Evolutionary conservation across 2,888 invertebrate genomes (phyloP), one percentile per base, ranked within the genome.

Genomic region (Sipha maydis): DNA sequence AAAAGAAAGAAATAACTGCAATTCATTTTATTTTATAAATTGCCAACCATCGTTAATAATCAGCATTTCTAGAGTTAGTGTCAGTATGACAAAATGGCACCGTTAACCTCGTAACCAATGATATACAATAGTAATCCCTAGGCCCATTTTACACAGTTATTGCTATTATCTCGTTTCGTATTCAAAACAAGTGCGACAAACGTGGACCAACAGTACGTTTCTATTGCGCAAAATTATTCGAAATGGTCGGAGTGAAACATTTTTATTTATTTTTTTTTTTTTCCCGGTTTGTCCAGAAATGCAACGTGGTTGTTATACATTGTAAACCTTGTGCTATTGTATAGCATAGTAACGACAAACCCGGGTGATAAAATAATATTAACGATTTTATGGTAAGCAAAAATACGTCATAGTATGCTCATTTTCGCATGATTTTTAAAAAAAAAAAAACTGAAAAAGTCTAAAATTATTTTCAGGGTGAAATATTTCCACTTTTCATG

Each of bases 171-270:
- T 84, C 76, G 76, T 84, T 84, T 76, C 41, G 76, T 84, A 84
- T 84, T 84, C 84, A 84, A 84, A 84, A 84, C 76, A 25, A 76
- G 84, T 76, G 61, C 84, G 61, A 67, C 76, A 76, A 75, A 84
- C 84, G 84, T 84, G 84, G 84, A 76, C 84, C 84, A 61, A 73
- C 56, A 76, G 41, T 76, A 76, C 76, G 84, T 76, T 76, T 61
- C 5, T 75, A 41, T 21, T 9, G 41, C 38, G 9, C 25, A 8
- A 67, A 41, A 67, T 76, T 67, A 67, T 84, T 84, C 76, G 61
- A 11, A 76, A 61, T 28, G 38, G 41, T 41, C 9, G n/a, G 28
- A 28, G 7, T 21, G 21, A 61, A 76, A 76, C 14, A 21, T 76
- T 84, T 38, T 75, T 75, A 76, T 84, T 61, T 54, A 7, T 73